Conservation (phyloP, 2,888 invertebrate genomes). For the Suillia variegata region DNA sequence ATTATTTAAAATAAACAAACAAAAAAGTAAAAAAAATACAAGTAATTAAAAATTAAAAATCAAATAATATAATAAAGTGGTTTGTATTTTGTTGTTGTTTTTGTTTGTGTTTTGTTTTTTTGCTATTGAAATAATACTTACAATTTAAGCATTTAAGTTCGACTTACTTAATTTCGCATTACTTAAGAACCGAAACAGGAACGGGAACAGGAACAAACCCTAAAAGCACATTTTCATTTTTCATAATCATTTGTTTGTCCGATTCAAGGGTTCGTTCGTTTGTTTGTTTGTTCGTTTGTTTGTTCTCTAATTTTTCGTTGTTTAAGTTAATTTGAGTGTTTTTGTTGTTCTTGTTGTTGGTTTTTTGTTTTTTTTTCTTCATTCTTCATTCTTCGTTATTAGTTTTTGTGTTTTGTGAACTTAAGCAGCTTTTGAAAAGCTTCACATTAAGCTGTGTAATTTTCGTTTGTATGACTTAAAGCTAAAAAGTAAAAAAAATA, state of each 20-base stretch:
- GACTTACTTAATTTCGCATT: slow-evolving; percentile 48
- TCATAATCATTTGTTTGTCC: slow-evolving; percentile 24
- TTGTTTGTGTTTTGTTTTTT: too few relatives aligned
- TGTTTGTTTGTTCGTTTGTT: neutral
- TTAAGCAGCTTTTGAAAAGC: slow-evolving; percentile 22
- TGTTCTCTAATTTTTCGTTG: neutral
- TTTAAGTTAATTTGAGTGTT: too few relatives aligned
- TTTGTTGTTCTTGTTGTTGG: too few relatives aligned
- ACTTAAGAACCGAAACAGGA: slow-evolving; percentile 35
- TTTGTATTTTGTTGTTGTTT: slow-evolving; percentile 18
- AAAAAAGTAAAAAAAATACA: neutral
- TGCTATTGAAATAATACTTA: slow-evolving; percentile 44
- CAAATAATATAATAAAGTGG: neutral
- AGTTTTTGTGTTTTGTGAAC: slow-evolving; percentile 15
- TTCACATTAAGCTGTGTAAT: slow-evolving; percentile 49
- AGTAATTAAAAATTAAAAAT: neutral
- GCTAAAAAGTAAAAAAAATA: neutral
- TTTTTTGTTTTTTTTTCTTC: too few relatives aligned
- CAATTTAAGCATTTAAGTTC: slow-evolving; percentile 47
- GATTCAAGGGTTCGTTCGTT: too few relatives aligned
- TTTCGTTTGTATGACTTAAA: slow-evolving; percentile 10
- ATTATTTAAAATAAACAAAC: neutral
- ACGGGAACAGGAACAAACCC: slow-evolving; percentile 36
- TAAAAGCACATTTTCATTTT: slow-evolving; percentile 41
- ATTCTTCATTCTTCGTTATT: too few relatives aligned